phyloP scores from a whole-genome alignment of 1,140 invertebrate genomes.

The Drosophila pseudoananassae region DNA sequence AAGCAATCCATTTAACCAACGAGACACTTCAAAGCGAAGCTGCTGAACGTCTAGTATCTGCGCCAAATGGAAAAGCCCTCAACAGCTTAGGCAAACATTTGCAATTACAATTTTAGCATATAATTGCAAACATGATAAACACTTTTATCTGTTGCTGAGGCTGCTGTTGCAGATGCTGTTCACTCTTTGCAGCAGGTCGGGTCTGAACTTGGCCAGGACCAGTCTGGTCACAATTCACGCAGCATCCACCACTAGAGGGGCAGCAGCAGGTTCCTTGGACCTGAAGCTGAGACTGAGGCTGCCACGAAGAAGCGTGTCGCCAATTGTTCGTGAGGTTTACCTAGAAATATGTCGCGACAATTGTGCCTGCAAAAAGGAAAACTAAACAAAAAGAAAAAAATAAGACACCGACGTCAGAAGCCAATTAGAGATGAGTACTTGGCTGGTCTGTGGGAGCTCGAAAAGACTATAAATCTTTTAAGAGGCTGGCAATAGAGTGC shows the following conservation, averaged over 20 bases:
- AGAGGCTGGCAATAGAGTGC: too few relatives aligned
- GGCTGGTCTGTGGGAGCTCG: not conserved
- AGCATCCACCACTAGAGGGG: slow-evolving; percentile 21
- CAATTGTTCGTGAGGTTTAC: slow-evolving; percentile 84
- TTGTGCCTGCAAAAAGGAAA: slow-evolving; percentile 54
- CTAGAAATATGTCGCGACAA: slow-evolving; percentile 84
- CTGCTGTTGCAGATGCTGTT: slow-evolving; percentile 29
- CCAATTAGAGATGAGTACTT: slow-evolving; percentile 14
- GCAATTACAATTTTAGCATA: slow-evolving; percentile 83
- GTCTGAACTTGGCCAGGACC: slow-evolving; percentile 19
- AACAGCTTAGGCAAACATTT: slow-evolving; percentile 77
- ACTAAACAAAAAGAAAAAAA: slow-evolving; percentile 44
- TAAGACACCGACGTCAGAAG: slow-evolving; percentile 1
- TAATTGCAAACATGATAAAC: slow-evolving; percentile 83
- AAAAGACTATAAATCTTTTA: not conserved
- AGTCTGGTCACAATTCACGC: slow-evolving; percentile 64
- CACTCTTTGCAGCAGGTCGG: slow-evolving; percentile 12
- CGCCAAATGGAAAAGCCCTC: slow-evolving; percentile 69
- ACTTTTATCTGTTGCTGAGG: slow-evolving; percentile 64
- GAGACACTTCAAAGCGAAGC: slow-evolving; percentile 75
- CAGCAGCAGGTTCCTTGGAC: slow-evolving; percentile 54
- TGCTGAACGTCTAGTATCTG: slow-evolving; percentile 55
- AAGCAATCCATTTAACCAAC: slow-evolving; percentile 82
- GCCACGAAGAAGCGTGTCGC: slow-evolving; percentile 83
- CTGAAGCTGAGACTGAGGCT: slow-evolving; percentile 21